These are phyloP conservation scores for Actinia tenebrosa DNA, from an alignment of 64 coral and sea anemone genomes.

Conservation along the genomic window DNA sequence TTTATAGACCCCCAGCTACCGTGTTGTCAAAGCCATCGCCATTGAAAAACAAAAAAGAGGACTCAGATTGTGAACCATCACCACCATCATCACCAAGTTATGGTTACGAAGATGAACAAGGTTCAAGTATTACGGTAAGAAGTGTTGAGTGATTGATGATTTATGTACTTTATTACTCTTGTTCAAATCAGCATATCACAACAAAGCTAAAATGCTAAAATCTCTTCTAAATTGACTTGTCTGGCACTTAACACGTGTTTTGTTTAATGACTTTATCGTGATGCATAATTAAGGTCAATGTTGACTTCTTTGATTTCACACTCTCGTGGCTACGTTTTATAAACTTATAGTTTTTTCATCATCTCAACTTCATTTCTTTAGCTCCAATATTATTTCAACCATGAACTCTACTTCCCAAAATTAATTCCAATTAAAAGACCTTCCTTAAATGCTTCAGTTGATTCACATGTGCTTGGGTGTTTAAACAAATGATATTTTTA, in stretches of 20 bases:
- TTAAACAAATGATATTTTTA: conserved; percentile 3
- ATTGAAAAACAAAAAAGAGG: conserved; percentile 71
- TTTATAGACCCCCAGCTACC: conserved; percentile 81
- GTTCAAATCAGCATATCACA: not conserved
- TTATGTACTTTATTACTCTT: not conserved
- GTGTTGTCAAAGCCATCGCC: conserved; percentile 84
- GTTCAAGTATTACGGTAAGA: conserved; percentile 96
- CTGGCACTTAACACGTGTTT: not conserved
- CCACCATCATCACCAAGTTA: conserved; percentile 82
- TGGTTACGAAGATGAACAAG: conserved; percentile 75
- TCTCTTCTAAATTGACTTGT: not conserved
- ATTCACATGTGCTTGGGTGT: not conserved
- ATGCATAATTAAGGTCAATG: conserved; percentile 3
- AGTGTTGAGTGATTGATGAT: conserved; percentile 7
- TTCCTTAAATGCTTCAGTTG: not conserved
- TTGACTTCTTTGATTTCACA: not conserved
- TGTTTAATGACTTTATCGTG: not conserved
- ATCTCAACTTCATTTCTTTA: too few relatives aligned
- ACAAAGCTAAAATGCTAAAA: not conserved
- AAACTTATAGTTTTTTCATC: too few relatives aligned
- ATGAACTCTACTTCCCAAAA: not conserved
- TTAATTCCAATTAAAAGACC: not conserved
- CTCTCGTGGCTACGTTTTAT: not conserved
- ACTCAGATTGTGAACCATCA: conserved; percentile 87
- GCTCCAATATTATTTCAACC: too few relatives aligned